Base-by-base conservation (phyloP, 2,888 invertebrate genomes). In the Rhagium mordax region DNA sequence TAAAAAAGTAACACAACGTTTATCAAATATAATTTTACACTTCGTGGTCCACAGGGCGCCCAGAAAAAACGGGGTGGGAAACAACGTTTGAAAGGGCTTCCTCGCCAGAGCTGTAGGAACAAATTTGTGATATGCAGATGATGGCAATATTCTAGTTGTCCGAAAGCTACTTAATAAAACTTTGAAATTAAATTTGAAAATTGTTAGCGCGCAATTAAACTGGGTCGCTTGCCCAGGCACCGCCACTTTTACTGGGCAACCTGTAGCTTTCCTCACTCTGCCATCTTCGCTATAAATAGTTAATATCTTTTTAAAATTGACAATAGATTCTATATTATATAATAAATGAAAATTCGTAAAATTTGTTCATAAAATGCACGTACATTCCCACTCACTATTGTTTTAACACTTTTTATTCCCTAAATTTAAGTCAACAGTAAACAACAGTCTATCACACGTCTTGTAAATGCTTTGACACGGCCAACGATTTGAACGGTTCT, bases 401-500 rank as follows among this genome's bases (percentile, higher is more conserved):
- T 70, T 71, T 71, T 74, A 78, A 79, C 76, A 78, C 79, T 77
- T 74, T 72, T 74, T 75, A 76, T 76, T 78, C 76, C 78, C 78
- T 73, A 77, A 78, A 70, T 74, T 74, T 76, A 77, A 74, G 74
- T 78, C 70, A 78, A 78, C 74, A 73, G 69, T 70, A 49, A 76
- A 74, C 78, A 80, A 78, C 75, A 81, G 78, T 83, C 79, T 86
- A 87, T 93, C 93, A 94, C 91, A 94, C 94, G 89, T 94, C 94
- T 89, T 84, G 85, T 74, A 94, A 90, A 89, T 94, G 94, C 89
- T 96, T 96, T 81, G 95, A 92, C 85, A 93, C 91, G 85, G 92
- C 92, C 84, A 95, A 94, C 81, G 94, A 91, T 89, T 95, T 96
- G 89, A 97, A 97, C 79, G 97, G 97, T 89, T 97, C 98, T 85